These are phyloP conservation scores for Gymnopithys bicolor DNA, from an alignment of 2,797 vertebrate genomes.

Conservation along the genomic window DNA sequence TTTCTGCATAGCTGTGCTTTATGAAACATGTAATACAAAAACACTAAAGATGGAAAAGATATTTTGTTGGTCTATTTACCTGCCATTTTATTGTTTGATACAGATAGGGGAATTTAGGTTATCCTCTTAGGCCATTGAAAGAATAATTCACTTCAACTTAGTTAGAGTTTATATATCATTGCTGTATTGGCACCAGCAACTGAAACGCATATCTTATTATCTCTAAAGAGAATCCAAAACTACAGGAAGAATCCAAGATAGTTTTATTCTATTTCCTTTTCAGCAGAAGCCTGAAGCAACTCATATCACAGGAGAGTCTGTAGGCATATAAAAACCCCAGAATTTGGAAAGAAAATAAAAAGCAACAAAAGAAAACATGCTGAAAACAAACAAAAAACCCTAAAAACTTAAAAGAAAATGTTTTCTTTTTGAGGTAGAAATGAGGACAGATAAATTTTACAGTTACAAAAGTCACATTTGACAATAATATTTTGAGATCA, in stretches of 20 bases:
- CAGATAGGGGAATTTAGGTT: not conserved
- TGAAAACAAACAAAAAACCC: not conserved
- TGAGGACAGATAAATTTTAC: not conserved
- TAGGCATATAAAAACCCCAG: not conserved
- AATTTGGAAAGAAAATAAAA: not conserved
- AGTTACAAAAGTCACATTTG: not conserved
- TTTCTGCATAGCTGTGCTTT: not conserved
- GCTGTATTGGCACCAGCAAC: not conserved
- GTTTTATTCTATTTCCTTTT: not conserved
- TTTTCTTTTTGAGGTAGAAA: not conserved
- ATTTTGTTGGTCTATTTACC: not conserved
- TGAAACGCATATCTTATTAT: not conserved
- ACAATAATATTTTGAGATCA: not conserved
- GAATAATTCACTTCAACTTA: not conserved
- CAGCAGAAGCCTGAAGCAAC: not conserved
- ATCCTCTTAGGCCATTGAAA: not conserved
- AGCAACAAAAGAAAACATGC: accelerated
- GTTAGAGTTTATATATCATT: not conserved
- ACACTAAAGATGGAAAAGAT: not conserved
- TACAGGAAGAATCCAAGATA: not conserved
- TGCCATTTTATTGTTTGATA: not conserved
- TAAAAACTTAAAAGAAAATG: not conserved
- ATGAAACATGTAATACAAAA: not conserved
- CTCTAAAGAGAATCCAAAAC: not conserved
- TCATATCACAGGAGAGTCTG: not conserved